These are phyloP conservation scores for Acronicta psi DNA, from an alignment of 2,888 invertebrate genomes.

Conservation along the genomic window DNA sequence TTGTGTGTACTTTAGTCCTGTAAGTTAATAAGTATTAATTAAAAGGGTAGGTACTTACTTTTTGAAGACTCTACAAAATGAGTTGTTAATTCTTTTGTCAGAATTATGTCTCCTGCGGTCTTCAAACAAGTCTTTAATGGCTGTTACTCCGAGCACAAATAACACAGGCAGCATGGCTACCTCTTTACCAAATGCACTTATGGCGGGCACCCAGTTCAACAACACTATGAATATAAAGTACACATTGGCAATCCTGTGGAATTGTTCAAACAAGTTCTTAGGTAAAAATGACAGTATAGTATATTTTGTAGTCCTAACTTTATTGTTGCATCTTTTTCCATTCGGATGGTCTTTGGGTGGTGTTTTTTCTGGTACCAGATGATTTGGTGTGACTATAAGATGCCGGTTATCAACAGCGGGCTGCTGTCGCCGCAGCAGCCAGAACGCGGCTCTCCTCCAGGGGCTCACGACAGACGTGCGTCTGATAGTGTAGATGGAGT, in stretches of 20 bases:
- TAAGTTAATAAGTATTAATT: conserved; percentile 3
- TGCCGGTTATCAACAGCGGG: conserved; percentile 91
- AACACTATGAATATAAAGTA: conserved; percentile 99
- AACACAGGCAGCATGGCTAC: conserved; percentile 98
- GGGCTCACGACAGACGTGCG: conserved; percentile 92
- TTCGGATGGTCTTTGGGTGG: conserved; percentile 95
- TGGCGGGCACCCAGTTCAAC: conserved; percentile 98
- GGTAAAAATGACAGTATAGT: conserved; percentile 97
- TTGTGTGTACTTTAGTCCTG: no score
- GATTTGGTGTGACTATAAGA: conserved; percentile 94
- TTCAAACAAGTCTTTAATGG: conserved; percentile 98
- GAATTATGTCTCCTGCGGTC: conserved; percentile 96
- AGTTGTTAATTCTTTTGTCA: conserved; percentile 98
- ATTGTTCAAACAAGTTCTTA: conserved; percentile 98
- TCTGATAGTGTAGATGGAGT: conserved; percentile 96
- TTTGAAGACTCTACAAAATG: conserved; percentile 96
- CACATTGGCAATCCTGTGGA: conserved; percentile 98
- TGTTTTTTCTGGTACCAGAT: conserved; percentile 94
- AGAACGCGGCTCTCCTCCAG: conserved; percentile 91
- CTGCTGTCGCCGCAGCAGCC: conserved; percentile 90
- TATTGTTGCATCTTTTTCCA: conserved; percentile 94
- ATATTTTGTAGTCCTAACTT: conserved; percentile 98
- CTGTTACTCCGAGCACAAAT: conserved; percentile 98
- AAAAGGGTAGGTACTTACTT: conserved; percentile 89
- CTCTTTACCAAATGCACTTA: conserved; percentile 98